Percentiles rank a stretch among this genome's conserved stretches.
phyloP scores from a whole-genome alignment of 2,113 vertebrate species.

The Ophthalmolycus amberensis region DNA sequence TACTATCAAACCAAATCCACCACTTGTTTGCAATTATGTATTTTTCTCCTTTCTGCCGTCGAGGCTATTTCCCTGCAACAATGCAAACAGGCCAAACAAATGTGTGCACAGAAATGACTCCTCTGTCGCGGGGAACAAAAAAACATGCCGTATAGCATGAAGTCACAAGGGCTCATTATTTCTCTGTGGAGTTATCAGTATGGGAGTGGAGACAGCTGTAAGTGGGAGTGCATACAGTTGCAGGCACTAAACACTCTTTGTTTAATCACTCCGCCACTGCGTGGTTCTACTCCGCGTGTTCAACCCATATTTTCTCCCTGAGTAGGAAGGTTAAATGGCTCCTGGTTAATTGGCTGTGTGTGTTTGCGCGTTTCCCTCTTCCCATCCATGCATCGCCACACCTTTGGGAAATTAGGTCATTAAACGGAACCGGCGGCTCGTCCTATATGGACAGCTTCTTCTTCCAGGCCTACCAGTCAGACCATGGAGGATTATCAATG shows the following conservation, averaged over 20 bases:
- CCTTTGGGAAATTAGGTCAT: slow-evolving; percentile 55
- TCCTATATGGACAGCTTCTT: slow-evolving; percentile 27
- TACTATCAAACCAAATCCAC: slow-evolving; percentile 32
- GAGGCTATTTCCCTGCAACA: slow-evolving; percentile 3
- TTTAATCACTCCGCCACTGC: slow-evolving; percentile 38
- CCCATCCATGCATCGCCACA: slow-evolving; percentile 35
- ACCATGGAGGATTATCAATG: slow-evolving; percentile 44
- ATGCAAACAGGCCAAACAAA: slow-evolving; percentile 31
- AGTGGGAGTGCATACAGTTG: slow-evolving; percentile 33
- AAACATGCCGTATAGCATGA: slow-evolving; percentile 18
- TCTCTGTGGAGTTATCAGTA: slow-evolving; percentile 31
- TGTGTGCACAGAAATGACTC: slow-evolving; percentile 22
- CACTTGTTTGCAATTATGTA: slow-evolving; percentile 33
- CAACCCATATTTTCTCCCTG: slow-evolving; percentile 49
- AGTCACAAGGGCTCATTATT: slow-evolving; percentile 48
- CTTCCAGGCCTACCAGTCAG: slow-evolving; percentile 19
- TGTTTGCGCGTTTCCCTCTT: slow-evolving; percentile 16
- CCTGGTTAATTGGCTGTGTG: slow-evolving; percentile 61
- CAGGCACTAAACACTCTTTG: slow-evolving; percentile 32
- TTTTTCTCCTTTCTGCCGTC: slow-evolving; percentile 20
- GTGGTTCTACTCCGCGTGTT: slow-evolving; percentile 37
- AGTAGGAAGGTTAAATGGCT: slow-evolving; percentile 61
- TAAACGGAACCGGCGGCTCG: slow-evolving; percentile 23
- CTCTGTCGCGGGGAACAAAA: slow-evolving; percentile 23
- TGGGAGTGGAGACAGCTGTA: slow-evolving; percentile 29